phyloP scores from a whole-genome alignment of 2,888 invertebrate species.

The Drosophila paramelanica region DNA sequence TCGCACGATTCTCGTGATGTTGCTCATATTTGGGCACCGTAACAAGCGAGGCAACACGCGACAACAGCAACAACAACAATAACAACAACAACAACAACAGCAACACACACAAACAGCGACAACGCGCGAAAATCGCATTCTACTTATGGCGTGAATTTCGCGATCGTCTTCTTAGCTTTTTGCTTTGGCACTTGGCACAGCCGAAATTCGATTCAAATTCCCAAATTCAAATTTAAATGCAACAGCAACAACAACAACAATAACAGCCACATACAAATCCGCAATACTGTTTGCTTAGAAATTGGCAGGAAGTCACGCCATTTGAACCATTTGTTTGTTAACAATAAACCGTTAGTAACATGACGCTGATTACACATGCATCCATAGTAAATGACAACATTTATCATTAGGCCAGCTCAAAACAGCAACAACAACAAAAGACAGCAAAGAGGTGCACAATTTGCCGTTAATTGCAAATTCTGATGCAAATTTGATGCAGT shows the following conservation, averaged over 20 bases:
- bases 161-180: constrained; percentile 59
- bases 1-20: constrained; percentile 84
- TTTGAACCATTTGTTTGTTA: constrained; percentile 75
- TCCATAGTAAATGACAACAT: constrained; percentile 57
- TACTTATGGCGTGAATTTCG: constrained; percentile 81
- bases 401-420: constrained; percentile 54
- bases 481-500: constrained; percentile 31
- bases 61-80: constrained; percentile 57
- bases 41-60: constrained; percentile 77
- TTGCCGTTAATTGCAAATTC: constrained; percentile 58
- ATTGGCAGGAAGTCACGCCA: constrained; percentile 80
- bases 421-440: constrained; percentile 15
- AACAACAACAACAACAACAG: background rate
- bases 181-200: constrained; percentile 64
- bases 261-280: constrained; percentile 16
- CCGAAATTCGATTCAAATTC: constrained; percentile 76
- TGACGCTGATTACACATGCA: constrained; percentile 67
- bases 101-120: constrained; percentile 35
- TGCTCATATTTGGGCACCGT: constrained; percentile 83
- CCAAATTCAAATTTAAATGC: constrained; percentile 79
- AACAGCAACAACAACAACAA: constrained; percentile 38
- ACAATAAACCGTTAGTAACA: constrained; percentile 71
- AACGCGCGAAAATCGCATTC: constrained; percentile 78
- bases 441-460: constrained; percentile 15
- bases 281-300: constrained; percentile 46